Base-by-base conservation (phyloP, 2,797 vertebrate species). In the Chelmon rostratus region DNA sequence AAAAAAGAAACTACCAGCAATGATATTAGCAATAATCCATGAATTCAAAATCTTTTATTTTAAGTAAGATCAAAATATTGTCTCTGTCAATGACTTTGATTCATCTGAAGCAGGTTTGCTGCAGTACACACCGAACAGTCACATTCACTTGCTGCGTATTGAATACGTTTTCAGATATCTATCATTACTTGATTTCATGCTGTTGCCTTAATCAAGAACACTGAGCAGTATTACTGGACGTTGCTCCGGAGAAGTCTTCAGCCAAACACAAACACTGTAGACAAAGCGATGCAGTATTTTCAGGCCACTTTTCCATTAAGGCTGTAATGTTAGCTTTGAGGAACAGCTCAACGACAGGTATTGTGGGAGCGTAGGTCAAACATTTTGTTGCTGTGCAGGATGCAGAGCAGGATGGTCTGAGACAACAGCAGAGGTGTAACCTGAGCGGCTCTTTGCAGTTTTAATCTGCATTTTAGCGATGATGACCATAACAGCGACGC, bases 401-500 rank as follows among this genome's bases (percentile, higher is more conserved):
- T 31, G 50, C n/a, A 46, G n/a, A 80, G 61, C 49, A 42, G 31
- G 61, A 63, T 8, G 33, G 49, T 78, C 44, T 42, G 21, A 50
- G 33, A 66, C 37, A 66, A 78, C 47, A 61, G 57, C 47, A 63
- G 50, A 54, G 56, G 66, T 68, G 84, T 86, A 86, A 91, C 86
- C 86, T 31, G 79, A 91, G 82, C 76, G 53, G 64, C n/a, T 86
- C 31, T 61, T 57, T 81, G 54, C 68, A 28, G 21, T 47, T n/a
- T n/a, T 35, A 46, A 71, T 62, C 73, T 61, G 53, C 58, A 46
- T 69, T 83, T 84, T 74, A 77, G 83, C 42, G 15, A 52, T 64
- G 19, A 47, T 44, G 23, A 53, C 59, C 61, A 37, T 49, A 64
- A 73, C n/a, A 12, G 50, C 37, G 31, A 74, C 4, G 40, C 31